Evolutionary conservation across 2,797 vertebrate species (phyloP).

Genomic region (Prunella strophiata): DNA sequence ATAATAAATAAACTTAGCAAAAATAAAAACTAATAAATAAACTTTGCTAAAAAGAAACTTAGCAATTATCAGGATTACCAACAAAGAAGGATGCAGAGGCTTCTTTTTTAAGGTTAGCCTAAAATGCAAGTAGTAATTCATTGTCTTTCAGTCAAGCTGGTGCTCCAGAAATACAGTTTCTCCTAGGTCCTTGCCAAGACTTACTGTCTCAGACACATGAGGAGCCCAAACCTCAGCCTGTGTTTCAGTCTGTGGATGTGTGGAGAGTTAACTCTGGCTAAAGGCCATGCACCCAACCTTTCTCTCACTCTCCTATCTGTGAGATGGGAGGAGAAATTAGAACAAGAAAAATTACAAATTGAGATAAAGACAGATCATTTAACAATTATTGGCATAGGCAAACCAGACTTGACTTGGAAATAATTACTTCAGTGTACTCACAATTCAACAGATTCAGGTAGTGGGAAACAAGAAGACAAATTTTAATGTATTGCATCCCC

Average conservation of each 20-base stretch:
- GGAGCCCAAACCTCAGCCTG: neutral
- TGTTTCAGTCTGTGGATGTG: neutral
- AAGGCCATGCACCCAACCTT: neutral
- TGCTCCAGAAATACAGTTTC: neutral
- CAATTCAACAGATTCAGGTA: neutral
- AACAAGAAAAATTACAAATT: neutral
- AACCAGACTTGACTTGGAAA: neutral
- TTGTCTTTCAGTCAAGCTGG: neutral
- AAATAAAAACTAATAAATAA: too few relatives aligned
- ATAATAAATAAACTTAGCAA: neutral
- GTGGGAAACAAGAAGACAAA: neutral
- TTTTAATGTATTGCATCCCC: neutral
- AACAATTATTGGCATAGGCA: neutral
- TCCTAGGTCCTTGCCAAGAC: neutral
- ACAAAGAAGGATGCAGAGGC: neutral
- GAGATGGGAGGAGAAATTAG: neutral
- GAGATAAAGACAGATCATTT: neutral
- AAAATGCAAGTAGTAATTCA: neutral
- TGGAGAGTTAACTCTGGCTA: neutral
- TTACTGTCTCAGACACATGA: neutral
- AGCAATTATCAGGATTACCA: neutral
- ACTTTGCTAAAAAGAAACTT: neutral
- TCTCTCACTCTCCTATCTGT: neutral
- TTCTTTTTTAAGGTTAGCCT: neutral
- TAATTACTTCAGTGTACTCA: neutral